Base-by-base conservation (phyloP, 2,113 vertebrate genomes). In the Campylomormyrus numenius region DNA sequence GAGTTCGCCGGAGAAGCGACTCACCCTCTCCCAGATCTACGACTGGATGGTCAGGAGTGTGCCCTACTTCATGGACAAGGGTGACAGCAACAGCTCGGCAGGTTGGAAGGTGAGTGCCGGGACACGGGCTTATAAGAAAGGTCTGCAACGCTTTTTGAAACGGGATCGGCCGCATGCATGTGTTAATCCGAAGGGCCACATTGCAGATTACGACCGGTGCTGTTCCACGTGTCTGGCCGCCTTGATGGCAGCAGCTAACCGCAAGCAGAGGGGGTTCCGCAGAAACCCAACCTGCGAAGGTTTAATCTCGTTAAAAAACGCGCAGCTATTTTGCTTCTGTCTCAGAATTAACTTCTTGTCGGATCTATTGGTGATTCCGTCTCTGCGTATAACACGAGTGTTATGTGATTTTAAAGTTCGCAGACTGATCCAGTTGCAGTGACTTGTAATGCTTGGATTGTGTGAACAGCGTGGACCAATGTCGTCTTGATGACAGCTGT, bases 11-110 rank as follows among this genome's bases (percentile, higher is more conserved):
- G 98, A 99, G 95, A 99, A 96, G 95, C 94, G 98, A 52, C 97
- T 99, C 86, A 99, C 98, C 19, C 94, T 99, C 91, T 99, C 98
- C 27, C 98, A 99, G 96, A 98, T 99, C 91, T 99, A 99, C 93
- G 98, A 99, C 95, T 99, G 98, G 98, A 99, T 99, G 98, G 98
- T 98, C 95, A 97, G 97, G 94, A 98, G 96, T 87, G 97, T 98
- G 70, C 98, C 98, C 62, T 99, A 99, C 93, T 99, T 99, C 95
- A 99, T 98, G 94, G 98, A 99, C 94, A 99, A 99, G 93, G 98
- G 98, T 6, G 98, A 98, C 95, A 99, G 97, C 94, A 98, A 98
- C 94, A 98, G 97, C 91, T 98, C 97, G 19, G 98, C 98, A 2
- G 98, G 98, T 3, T 99, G 98, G 98, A 99, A 99, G 98, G 98